Conservation (phyloP, 2,113 vertebrate species). For the Phasianus colchicus region DNA sequence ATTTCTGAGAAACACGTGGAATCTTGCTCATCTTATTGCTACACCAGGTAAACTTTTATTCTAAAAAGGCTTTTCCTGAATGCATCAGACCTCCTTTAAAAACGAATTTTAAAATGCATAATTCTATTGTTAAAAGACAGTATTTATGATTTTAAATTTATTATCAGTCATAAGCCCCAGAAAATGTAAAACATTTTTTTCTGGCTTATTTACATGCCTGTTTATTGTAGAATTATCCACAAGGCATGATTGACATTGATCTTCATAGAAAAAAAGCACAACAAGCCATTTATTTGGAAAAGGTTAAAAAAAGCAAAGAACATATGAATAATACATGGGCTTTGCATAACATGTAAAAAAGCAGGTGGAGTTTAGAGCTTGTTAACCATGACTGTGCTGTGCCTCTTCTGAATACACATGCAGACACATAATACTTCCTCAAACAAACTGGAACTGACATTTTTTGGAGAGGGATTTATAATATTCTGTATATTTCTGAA, state of each 20-base stretch:
- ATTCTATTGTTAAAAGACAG: neutral
- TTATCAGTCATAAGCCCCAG: neutral
- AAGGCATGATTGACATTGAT: neutral
- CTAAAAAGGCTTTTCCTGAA: neutral
- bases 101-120: neutral
- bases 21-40: neutral
- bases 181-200: neutral
- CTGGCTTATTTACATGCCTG: neutral
- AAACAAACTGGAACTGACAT: neutral
- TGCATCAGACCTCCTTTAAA: neutral
- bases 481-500: neutral
- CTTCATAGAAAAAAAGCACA: neutral
- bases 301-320: neutral
- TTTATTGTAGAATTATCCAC: neutral
- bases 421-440: neutral
- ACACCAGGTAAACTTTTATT: neutral
- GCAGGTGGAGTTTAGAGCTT: neutral
- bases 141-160: neutral
- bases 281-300: neutral
- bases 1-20: neutral
- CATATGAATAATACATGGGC: neutral
- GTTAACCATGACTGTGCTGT: neutral
- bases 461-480: neutral
- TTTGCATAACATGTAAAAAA: neutral
- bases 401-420: neutral